Evolutionary conservation across 2,888 invertebrate genomes (phyloP).

Genomic region (Marasmarcha lunaedactyla): DNA sequence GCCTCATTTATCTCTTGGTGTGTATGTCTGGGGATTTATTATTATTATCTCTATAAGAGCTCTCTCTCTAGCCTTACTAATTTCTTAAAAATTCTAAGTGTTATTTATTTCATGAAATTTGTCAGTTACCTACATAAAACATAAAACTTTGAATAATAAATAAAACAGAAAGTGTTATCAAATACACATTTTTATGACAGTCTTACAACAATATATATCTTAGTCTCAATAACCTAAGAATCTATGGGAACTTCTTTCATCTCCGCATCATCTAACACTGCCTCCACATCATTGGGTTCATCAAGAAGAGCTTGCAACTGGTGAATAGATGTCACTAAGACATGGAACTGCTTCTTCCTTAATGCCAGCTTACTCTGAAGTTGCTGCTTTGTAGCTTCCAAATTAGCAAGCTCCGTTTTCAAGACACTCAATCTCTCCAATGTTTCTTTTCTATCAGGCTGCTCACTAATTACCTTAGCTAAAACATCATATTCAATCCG

Average conservation of each 20-base stretch:
- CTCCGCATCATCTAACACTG: slow-evolving; percentile 44
- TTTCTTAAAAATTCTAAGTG: too few species aligned
- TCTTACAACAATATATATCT: not conserved
- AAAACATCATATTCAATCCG: slow-evolving; percentile 93
- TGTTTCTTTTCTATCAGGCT: slow-evolving; percentile 89
- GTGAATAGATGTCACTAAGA: slow-evolving; percentile 87
- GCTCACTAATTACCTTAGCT: slow-evolving; percentile 90
- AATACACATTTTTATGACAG: not conserved
- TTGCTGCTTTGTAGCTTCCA: slow-evolving; percentile 78
- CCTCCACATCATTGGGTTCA: slow-evolving; percentile 72
- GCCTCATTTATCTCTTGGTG: too few species aligned
- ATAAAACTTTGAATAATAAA: too few species aligned
- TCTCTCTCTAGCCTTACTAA: too few species aligned
- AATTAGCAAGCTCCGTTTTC: slow-evolving; percentile 77
- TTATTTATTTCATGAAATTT: too few species aligned
- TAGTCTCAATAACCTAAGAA: not conserved
- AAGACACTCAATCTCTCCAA: slow-evolving; percentile 75
- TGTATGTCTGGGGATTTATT: too few species aligned
- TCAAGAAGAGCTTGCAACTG: slow-evolving; percentile 85
- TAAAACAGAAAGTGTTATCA: not conserved
- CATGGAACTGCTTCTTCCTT: slow-evolving; percentile 90
- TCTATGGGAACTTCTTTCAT: slow-evolving; percentile 41
- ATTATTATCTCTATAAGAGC: too few species aligned
- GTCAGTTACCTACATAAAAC: too few species aligned
- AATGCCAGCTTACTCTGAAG: slow-evolving; percentile 83